A percentile compares a stretch with the other conserved stretches of the same genome.
Evolutionary conservation across 2,888 invertebrate species (phyloP).

Genomic region (Tyria jacobaeae): DNA sequence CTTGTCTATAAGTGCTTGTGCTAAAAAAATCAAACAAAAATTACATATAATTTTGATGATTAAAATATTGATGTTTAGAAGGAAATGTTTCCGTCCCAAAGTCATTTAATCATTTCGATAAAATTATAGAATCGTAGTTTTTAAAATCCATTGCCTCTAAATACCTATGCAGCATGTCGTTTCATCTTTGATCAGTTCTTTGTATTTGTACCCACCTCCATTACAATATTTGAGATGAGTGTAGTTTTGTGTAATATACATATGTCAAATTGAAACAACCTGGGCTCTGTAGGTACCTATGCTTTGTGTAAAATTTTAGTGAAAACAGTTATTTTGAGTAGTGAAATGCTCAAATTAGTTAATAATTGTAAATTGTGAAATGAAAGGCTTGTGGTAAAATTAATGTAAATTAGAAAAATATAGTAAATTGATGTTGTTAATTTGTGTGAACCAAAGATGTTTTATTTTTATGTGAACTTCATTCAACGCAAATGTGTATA

Average conservation of each 20-base stretch:
- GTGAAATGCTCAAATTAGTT: conserved; percentile 71
- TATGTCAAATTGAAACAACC: conserved; percentile 38
- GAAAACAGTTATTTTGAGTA: conserved; percentile 59
- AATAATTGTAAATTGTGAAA: conserved; percentile 69
- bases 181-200: conserved; percentile 58
- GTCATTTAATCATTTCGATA: conserved; percentile 80
- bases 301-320: conserved; percentile 63
- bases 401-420: conserved; percentile 55
- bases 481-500: conserved; percentile 75
- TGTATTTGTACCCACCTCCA: conserved; percentile 40
- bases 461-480: conserved; percentile 80
- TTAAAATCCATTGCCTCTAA: conserved; percentile 58
- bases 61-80: conserved; percentile 57
- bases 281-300: conserved; percentile 61
- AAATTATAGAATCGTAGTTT: conserved; percentile 61
- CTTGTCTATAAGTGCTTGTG: conserved; percentile 2
- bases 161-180: conserved; percentile 54
- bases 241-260: conserved; percentile 40
- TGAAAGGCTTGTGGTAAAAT: conserved; percentile 71
- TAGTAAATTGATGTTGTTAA: conserved; percentile 78
- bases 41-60: conserved; percentile 42
- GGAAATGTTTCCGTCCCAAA: conserved; percentile 84
- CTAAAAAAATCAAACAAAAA: conserved; percentile 23
- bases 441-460: conserved; percentile 84
- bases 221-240: conserved; percentile 45